phyloP scores from a whole-genome alignment of 2,797 vertebrate species.

The Crocodylus rhombifer region DNA sequence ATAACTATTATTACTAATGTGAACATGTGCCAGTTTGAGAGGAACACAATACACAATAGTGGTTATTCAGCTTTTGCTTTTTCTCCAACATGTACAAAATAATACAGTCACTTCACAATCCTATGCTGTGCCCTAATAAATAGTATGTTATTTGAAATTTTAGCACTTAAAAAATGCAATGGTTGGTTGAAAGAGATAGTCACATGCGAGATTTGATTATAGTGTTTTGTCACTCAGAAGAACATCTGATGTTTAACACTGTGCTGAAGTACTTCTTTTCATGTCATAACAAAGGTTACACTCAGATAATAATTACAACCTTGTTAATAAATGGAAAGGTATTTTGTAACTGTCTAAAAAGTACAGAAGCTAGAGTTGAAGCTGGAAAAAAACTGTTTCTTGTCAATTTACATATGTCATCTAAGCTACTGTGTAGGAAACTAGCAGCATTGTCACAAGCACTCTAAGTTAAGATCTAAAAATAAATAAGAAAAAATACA shows the following conservation, averaged over 20 bases:
- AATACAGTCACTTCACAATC: slow-evolving; percentile 18
- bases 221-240: slow-evolving; percentile 61
- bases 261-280: slow-evolving; percentile 59
- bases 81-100: neutral
- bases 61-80: slow-evolving; percentile 22
- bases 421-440: neutral
- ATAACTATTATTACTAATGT: neutral
- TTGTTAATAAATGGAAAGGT: slow-evolving; percentile 51
- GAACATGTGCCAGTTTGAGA: accelerated
- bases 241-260: slow-evolving; percentile 59
- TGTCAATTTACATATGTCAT: neutral
- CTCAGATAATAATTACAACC: slow-evolving; percentile 67
- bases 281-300: slow-evolving; percentile 58
- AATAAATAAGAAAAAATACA: neutral
- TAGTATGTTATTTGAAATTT: neutral
- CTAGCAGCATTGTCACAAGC: neutral
- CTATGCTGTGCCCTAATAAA: slow-evolving; percentile 14
- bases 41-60: neutral
- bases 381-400: slow-evolving; percentile 18
- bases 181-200: slow-evolving; percentile 45
- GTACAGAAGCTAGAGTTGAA: neutral
- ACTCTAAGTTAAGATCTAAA: neutral
- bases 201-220: slow-evolving; percentile 59
- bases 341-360: slow-evolving; percentile 46
- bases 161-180: neutral